Evolutionary conservation across 2,888 invertebrate species (phyloP).

Genomic region (Acrobasis consociella): DNA sequence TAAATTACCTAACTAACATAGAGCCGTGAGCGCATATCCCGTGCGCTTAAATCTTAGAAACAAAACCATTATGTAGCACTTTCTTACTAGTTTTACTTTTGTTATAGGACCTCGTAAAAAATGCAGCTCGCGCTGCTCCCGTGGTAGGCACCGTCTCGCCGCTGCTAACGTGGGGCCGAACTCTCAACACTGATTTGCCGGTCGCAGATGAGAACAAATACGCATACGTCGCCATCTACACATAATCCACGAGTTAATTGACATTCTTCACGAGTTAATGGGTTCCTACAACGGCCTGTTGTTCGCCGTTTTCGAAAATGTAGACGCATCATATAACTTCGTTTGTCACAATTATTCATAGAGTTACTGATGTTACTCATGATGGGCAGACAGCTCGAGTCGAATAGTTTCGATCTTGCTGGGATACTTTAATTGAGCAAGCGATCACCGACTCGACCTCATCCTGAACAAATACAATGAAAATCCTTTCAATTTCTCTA

Average conservation of each 20-base stretch:
- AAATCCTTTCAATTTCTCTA: background rate
- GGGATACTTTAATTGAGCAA: no score
- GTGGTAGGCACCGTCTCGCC: slow-evolving; percentile 78
- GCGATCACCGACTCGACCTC: background rate
- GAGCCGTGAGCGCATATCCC: no score
- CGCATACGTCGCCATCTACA: slow-evolving; percentile 66
- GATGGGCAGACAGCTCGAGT: background rate
- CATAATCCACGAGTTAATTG: slow-evolving; percentile 37
- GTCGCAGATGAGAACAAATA: slow-evolving; percentile 54
- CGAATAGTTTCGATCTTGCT: background rate
- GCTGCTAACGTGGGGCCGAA: slow-evolving; percentile 75
- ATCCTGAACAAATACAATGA: background rate
- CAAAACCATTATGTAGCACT: no score
- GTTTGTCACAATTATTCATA: background rate
- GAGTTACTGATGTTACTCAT: background rate
- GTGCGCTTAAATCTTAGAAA: no score
- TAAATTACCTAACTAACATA: no score
- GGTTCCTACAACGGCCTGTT: slow-evolving; percentile 7
- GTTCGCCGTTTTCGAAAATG: background rate
- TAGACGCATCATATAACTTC: background rate
- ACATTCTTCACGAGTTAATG: background rate
- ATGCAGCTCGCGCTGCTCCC: slow-evolving; percentile 75
- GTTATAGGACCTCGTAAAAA: slow-evolving; percentile 64
- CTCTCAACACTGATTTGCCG: slow-evolving; percentile 73
- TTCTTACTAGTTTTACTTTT: slow-evolving; percentile 25